A percentile compares a stretch with the other conserved stretches of the same genome.
Conservation (phyloP, 2,888 invertebrate species). For the Nephrotoma appendiculata region DNA sequence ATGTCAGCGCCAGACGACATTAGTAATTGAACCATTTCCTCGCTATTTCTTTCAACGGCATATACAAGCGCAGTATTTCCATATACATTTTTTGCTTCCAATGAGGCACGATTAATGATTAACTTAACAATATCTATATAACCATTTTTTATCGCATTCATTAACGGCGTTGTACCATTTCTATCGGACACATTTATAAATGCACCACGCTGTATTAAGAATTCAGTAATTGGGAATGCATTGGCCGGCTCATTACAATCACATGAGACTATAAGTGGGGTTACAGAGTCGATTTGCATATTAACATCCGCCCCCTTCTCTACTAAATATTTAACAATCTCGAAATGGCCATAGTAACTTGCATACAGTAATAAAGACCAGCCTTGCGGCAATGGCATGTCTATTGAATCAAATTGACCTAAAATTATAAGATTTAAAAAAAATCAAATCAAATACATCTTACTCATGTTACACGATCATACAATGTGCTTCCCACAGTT, state of each 20-base stretch:
- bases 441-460: background rate
- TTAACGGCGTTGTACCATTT: constrained; percentile 28
- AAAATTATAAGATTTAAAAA: background rate
- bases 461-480: background rate
- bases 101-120: constrained; percentile 21
- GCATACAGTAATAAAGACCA: constrained; percentile 19
- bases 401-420: background rate
- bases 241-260: constrained; percentile 15
- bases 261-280: constrained; percentile 25
- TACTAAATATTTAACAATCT: constrained; percentile 22
- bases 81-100: constrained; percentile 26
- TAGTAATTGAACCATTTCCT: constrained; percentile 24
- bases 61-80: constrained; percentile 25
- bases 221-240: constrained; percentile 19
- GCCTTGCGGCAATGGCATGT: background rate
- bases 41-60: constrained; percentile 28
- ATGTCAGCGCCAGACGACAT: constrained; percentile 19
- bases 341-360: constrained; percentile 20
- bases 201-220: constrained; percentile 21
- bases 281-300: constrained; percentile 22
- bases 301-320: constrained; percentile 22
- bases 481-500: constrained; percentile 3
- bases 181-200: constrained; percentile 26
- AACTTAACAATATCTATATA: constrained; percentile 20
- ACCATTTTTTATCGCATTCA: constrained; percentile 27